Conservation (phyloP, 2,888 invertebrate species). For the Synergus laeviventris region DNA sequence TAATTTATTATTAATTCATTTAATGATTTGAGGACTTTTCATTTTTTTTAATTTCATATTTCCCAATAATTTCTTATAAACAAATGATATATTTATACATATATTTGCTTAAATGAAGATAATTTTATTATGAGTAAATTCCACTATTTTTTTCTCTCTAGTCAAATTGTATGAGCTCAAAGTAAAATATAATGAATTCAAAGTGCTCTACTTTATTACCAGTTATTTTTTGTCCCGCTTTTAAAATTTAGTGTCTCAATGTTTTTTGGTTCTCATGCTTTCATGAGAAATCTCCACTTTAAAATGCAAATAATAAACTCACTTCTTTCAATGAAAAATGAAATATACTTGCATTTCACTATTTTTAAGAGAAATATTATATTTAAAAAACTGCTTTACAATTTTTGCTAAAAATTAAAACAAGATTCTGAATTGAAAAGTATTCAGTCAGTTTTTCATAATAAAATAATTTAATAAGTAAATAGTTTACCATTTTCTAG, state of each 20-base stretch:
- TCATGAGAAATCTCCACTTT: not conserved
- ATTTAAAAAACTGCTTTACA: not conserved
- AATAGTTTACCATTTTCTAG: not conserved
- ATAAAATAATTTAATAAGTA: not conserved
- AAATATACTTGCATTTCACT: not conserved
- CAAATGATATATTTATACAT: not conserved
- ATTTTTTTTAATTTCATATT: not conserved
- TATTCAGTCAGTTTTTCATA: not conserved
- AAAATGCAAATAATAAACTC: not conserved
- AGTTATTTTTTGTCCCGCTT: conserved; percentile 33
- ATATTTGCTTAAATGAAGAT: not conserved
- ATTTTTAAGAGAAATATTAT: not conserved
- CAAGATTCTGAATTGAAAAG: not conserved
- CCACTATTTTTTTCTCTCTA: not conserved
- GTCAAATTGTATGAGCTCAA: conserved; percentile 8
- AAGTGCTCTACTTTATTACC: conserved; percentile 11
- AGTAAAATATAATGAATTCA: conserved; percentile 37
- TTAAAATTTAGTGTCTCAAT: conserved; percentile 28
- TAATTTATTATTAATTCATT: not conserved
- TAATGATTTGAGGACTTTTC: not conserved
- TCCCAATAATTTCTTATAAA: not conserved
- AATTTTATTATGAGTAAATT: too few relatives aligned
- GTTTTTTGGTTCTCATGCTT: not conserved
- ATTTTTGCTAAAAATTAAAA: not conserved
- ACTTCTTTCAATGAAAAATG: not conserved